phyloP scores from a whole-genome alignment of 2,888 invertebrate species.

The Pecten maximus region DNA sequence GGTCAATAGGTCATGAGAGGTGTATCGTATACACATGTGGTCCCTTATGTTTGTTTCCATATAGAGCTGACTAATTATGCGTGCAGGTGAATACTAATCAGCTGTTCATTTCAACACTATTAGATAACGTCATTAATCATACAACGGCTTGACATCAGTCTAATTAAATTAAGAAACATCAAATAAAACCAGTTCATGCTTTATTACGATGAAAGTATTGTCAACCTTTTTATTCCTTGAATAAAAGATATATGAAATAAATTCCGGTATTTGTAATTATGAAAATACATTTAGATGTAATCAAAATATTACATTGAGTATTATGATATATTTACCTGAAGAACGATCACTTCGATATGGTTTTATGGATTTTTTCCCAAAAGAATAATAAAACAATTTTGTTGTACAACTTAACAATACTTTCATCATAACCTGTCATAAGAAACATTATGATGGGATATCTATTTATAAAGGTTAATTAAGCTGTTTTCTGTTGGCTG shows the following conservation, averaged over 20 bases:
- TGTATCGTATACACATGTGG: not conserved
- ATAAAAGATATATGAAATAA: not conserved
- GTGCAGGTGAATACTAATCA: conserved; percentile 15
- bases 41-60: not conserved
- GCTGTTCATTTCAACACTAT: conserved; percentile 20
- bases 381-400: not conserved
- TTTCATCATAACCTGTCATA: not conserved
- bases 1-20: not conserved
- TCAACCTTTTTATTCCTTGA: not conserved
- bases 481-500: not conserved
- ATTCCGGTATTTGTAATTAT: too few relatives aligned
- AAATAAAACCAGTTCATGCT: not conserved
- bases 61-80: not conserved
- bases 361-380: not conserved
- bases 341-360: not conserved
- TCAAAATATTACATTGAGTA: too few relatives aligned
- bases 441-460: not conserved
- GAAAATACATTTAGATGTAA: too few relatives aligned
- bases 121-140: conserved; percentile 29
- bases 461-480: conserved; percentile 19
- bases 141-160: not conserved
- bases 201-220: not conserved
- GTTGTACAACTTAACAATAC: not conserved
- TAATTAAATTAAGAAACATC: not conserved
- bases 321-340: not conserved